These are phyloP conservation scores for Silurus meridionalis DNA, from an alignment of 2,113 vertebrate genomes.

Conservation along the genomic window DNA sequence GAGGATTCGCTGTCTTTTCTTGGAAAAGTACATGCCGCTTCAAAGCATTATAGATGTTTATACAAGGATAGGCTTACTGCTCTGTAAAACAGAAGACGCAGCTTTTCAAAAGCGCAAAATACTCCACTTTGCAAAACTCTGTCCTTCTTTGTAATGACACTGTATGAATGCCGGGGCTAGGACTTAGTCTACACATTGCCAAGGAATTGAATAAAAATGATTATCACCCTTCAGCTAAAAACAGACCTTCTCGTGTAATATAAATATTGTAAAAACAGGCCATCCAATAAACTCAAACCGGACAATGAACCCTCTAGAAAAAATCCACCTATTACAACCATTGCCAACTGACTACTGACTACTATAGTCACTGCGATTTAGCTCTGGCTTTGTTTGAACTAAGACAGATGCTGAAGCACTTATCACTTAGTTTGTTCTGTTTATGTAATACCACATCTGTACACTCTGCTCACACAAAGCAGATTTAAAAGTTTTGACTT, in stretches of 20 bases:
- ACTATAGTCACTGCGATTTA: background rate
- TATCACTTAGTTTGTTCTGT: background rate
- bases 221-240: conserved; percentile 10
- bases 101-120: conserved; percentile 22
- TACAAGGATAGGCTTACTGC: conserved; percentile 32
- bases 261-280: background rate
- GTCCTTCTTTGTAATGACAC: background rate
- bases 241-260: background rate
- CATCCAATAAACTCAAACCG: background rate
- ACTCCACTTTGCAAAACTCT: background rate
- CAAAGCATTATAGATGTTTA: conserved; percentile 44
- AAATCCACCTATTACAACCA: background rate
- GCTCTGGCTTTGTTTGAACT: background rate
- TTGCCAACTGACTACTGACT: background rate
- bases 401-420: background rate
- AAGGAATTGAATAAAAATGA: background rate
- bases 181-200: background rate
- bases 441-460: background rate
- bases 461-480: background rate
- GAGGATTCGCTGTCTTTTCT: conserved; percentile 46
- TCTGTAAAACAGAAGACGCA: background rate
- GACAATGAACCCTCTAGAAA: background rate
- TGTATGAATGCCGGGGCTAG: background rate
- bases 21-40: conserved; percentile 28
- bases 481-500: background rate